Evolutionary conservation across 2,888 invertebrate genomes (phyloP), one percentile per base, ranked within the genome.

Genomic region (Caenorhabditis sulstoni): DNA sequence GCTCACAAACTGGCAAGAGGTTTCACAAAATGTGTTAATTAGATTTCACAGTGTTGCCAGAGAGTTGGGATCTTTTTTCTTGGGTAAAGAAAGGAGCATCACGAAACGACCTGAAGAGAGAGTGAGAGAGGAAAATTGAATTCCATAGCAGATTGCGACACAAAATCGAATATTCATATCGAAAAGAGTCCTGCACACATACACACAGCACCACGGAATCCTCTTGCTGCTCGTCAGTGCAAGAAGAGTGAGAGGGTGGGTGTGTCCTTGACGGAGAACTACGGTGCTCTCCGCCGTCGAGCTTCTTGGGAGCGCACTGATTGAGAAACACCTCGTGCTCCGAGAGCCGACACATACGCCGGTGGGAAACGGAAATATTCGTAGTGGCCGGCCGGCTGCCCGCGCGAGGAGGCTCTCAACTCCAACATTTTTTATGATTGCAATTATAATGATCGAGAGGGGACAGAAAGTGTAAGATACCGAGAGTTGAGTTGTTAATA

Each of bases 291-390:
- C 57, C 22, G 55, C 7, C 29, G 29, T 5, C 29, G 29, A 29
- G 29, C 29, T 41, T 37, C n/a, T 8, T 22, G 37, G 35, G 49
- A 55, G 71, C 47, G 73, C 73, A 58, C 57, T 73, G 73, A 73
- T 73, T 73, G 73, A 73, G 73, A 73, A 73, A 73, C 64, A 73
- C 73, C 73, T 73, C 73, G 73, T 73, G 73, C 64, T 73, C 64
- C 64, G 73, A 57, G 73, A 64, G 73, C 73, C 73, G 64, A 65
- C 62, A 64, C 71, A 71, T 73, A 73, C 58, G 57, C 73, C 73
- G 73, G 64, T 73, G 73, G 58, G 64, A 73, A 71, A 71, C 29
- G n/a, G 57, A 73, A 73, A 73, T 73, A 73, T 73, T 73, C 73
- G 64, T 73, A 64, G 52, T 62, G 52, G 22, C 41, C 61, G 14